Percentiles rank a stretch among this genome's conserved stretches.
Evolutionary conservation across 2,888 invertebrate genomes (phyloP).

Genomic region (Alloscopus bannaensis): DNA sequence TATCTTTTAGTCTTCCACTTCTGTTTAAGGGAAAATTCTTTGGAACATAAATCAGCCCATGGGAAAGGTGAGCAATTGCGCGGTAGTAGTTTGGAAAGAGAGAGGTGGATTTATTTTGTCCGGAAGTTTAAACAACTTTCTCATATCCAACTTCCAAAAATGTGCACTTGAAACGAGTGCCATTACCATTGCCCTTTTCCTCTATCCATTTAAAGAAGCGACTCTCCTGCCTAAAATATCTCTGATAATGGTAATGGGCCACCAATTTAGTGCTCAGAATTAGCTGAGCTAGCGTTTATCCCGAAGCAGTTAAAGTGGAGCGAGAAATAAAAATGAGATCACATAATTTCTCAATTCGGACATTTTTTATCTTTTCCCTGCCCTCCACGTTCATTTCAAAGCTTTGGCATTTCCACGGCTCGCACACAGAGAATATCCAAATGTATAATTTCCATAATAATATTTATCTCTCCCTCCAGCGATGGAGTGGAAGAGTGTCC

Average conservation of each 20-base stretch:
- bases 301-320: background rate
- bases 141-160: slow-evolving; percentile 10
- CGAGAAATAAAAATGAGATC: slow-evolving; percentile 26
- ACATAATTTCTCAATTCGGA: slow-evolving; percentile 42
- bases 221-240: too few species aligned
- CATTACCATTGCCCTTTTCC: background rate
- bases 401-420: background rate
- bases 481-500: slow-evolving; percentile 7
- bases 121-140: slow-evolving; percentile 32
- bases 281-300: background rate
- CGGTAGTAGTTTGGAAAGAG: slow-evolving; percentile 4
- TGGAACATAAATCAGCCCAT: slow-evolving; percentile 38
- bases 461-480: slow-evolving; percentile 29
- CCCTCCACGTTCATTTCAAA: background rate
- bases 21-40: slow-evolving; percentile 2
- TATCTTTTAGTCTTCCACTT: background rate
- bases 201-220: slow-evolving; percentile 27
- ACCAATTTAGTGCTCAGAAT: background rate
- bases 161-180: slow-evolving; percentile 9
- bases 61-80: background rate
- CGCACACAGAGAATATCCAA: background rate
- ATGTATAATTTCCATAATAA: slow-evolving; percentile 6
- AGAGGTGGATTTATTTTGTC: background rate
- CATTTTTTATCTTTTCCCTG: background rate
- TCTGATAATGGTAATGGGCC: background rate